Evolutionary conservation across 2,797 vertebrate species (phyloP).

Genomic region (Gymnoscopelus braueri): DNA sequence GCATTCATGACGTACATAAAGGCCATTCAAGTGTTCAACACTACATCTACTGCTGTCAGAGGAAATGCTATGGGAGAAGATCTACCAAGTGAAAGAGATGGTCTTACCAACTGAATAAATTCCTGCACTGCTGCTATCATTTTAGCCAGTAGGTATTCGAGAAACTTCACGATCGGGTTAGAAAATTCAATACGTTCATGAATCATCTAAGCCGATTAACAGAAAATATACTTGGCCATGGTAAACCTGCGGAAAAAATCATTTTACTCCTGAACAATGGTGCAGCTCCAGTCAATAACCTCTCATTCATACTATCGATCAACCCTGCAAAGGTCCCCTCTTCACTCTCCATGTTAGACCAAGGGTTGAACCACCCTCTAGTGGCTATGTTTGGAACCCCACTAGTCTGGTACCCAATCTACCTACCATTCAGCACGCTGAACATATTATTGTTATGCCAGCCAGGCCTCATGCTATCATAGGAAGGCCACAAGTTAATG

Average conservation of each 20-base stretch:
- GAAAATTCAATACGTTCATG: too few species aligned
- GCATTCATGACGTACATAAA: too few species aligned
- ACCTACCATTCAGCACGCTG: neutral
- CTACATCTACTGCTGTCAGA: neutral
- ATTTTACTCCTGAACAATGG: neutral
- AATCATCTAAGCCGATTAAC: too few species aligned
- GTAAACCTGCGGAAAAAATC: neutral
- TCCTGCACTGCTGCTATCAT: neutral
- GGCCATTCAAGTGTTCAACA: conserved; percentile 6
- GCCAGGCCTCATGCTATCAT: conserved; percentile 23
- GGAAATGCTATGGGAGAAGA: conserved; percentile 14
- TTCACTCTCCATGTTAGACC: neutral
- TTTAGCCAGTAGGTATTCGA: neutral
- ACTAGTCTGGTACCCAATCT: neutral
- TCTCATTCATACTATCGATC: neutral
- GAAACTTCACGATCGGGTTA: too few species aligned
- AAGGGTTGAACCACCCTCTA: conserved; percentile 60
- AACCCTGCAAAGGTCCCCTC: neutral
- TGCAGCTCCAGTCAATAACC: neutral
- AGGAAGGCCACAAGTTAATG: conserved; percentile 37
- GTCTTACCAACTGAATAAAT: too few species aligned
- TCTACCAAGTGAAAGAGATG: neutral
- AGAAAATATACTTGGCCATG: too few species aligned
- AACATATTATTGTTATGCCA: conserved; percentile 37
- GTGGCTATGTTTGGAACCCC: conserved; percentile 29